Percentiles rank a stretch among this genome's conserved stretches.
These are phyloP conservation scores for Ceratothoa steindachneri DNA, from an alignment of 2,888 invertebrate genomes.

Conservation along the genomic window DNA sequence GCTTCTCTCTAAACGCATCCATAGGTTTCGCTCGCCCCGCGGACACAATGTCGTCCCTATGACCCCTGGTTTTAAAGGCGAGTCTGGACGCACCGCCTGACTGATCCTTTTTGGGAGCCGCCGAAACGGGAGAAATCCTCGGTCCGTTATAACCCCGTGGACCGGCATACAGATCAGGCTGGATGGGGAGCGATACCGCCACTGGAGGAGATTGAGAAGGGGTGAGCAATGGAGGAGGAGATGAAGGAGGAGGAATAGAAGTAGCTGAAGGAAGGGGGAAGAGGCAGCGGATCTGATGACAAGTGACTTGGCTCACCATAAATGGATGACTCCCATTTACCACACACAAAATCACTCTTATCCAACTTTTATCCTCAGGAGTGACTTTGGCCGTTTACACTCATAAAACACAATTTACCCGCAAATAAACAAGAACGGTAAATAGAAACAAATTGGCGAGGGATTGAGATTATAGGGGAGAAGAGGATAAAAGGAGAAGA, in stretches of 20 bases:
- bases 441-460: too few relatives aligned
- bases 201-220: neutral
- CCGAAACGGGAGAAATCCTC: neutral
- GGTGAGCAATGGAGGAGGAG: constrained; percentile 14
- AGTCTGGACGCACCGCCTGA: neutral
- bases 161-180: constrained; percentile 37
- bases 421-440: too few relatives aligned
- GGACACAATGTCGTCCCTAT: constrained; percentile 14
- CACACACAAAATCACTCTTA: neutral
- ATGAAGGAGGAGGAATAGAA: neutral
- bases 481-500: too few relatives aligned
- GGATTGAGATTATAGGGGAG: too few relatives aligned
- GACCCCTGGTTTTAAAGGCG: neutral
- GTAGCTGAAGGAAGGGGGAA: neutral
- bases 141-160: constrained; percentile 38
- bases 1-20: neutral
- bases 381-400: too few relatives aligned
- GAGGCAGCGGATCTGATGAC: neutral
- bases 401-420: too few relatives aligned
- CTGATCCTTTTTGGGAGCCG: neutral
- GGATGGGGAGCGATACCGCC: constrained; percentile 12
- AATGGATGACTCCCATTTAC: neutral
- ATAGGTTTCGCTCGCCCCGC: constrained; percentile 11
- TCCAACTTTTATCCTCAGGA: neutral
- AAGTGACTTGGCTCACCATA: neutral